phyloP scores from a whole-genome alignment of 2,888 invertebrate genomes.

The Bruchidius siliquastri region DNA sequence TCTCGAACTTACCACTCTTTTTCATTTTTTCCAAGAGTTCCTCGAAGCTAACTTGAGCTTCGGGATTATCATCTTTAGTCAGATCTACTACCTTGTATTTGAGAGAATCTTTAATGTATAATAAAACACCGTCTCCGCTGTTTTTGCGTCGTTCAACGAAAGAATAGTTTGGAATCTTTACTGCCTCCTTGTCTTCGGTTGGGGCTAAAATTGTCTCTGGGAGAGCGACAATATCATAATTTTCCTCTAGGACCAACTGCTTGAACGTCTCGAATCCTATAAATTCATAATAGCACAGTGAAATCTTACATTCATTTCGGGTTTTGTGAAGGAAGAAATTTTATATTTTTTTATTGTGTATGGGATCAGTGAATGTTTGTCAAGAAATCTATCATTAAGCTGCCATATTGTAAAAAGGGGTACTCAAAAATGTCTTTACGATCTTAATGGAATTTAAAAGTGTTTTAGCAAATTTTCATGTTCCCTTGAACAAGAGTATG shows the following conservation, averaged over 20 bases:
- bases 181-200: constrained; percentile 34
- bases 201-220: constrained; percentile 35
- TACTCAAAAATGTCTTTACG: no score
- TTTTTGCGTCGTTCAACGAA: constrained; percentile 33
- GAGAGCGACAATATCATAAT: constrained; percentile 36
- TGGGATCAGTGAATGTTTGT: no score
- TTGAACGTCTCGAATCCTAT: constrained; percentile 36
- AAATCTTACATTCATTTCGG: not conserved
- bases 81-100: constrained; percentile 38
- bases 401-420: no score
- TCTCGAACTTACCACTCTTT: constrained; percentile 25
- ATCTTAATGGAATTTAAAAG: no score
- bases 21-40: constrained; percentile 33
- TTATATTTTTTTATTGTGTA: no score
- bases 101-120: constrained; percentile 37
- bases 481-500: no score
- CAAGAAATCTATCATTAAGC: no score
- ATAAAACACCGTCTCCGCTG: constrained; percentile 34
- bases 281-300: constrained; percentile 8
- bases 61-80: constrained; percentile 25
- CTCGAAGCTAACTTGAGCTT: constrained; percentile 32
- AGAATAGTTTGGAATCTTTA: constrained; percentile 36
- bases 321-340: not conserved
- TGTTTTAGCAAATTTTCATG: no score
- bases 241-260: constrained; percentile 33